Evolutionary conservation across 1,140 invertebrate species (phyloP), one percentile per base, ranked within the genome.

Genomic region (Holcopasites calliopsidis): DNA sequence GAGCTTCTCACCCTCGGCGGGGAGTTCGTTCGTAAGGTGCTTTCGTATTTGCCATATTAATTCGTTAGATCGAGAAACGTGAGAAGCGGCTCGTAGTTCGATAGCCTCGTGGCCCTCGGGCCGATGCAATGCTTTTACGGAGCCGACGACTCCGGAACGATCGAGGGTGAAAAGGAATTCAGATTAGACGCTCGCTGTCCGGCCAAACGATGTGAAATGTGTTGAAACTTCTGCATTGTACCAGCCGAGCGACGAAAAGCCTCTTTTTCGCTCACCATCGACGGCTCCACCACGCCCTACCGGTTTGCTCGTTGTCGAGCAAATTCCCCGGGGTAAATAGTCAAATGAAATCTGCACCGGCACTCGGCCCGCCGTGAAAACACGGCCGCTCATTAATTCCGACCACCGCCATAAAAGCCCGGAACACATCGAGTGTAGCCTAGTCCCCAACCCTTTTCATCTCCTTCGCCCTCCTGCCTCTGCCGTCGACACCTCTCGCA

Each of bases 11-110:
- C 71, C 71, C 60, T 50, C 55, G 11, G 2, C 40, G 40, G 4
- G 40, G 7, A 3, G 52, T 57, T 57, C 66, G 60, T 55, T 49
- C 68, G 60, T 82, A 87, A 82, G 84, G 78, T 66, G 79, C 79
- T 82, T 86, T 75, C 76, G 76, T 87, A 88, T 88, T 87, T 88
- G n/a, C 79, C 87, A 87, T 88, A 88, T 88, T 88, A 88, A 88
- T 88, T 86, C 83, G 84, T 86, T 85, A 83, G 86, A 86, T 83
- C 77, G 80, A 38, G 65, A 66, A 82, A 88, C 84, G 86, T 86
- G 86, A 84, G 76, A 74, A 60, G 82, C n/a, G 88, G 86, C 87
- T 66, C 72, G 49, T 61, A 74, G 87, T 87, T 87, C 83, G 81
- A 84, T 86, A 86, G 79, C 79, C 82, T 55, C 62, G 76, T 26